phyloP scores from a whole-genome alignment of 2,113 vertebrate species.

The Pollachius pollachius region DNA sequence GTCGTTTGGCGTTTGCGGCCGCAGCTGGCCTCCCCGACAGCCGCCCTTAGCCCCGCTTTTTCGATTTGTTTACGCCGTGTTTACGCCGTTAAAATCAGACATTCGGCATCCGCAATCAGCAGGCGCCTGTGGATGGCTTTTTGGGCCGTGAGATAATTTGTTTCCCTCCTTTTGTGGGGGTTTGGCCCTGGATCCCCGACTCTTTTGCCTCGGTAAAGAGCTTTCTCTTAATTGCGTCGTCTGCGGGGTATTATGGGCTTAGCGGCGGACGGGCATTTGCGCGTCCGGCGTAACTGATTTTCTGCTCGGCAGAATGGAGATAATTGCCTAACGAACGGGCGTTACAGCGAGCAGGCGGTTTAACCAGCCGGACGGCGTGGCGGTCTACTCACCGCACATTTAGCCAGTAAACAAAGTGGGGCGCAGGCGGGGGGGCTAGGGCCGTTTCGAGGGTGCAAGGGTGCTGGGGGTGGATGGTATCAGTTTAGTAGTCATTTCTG shows the following conservation, averaged over 20 bases:
- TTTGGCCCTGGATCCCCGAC: slow-evolving; percentile 36
- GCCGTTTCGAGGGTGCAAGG: not conserved
- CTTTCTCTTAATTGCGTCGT: slow-evolving; percentile 64
- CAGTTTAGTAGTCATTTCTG: slow-evolving; percentile 23
- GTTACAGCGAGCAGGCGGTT: slow-evolving; percentile 50
- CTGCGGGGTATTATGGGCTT: slow-evolving; percentile 58
- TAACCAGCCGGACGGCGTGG: slow-evolving; percentile 18
- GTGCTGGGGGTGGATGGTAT: slow-evolving; percentile 7
- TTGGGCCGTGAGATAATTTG: slow-evolving; percentile 20
- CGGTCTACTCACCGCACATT: slow-evolving; percentile 35
- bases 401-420: slow-evolving; percentile 44
- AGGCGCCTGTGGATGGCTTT: slow-evolving; percentile 60
- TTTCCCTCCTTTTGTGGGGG: slow-evolving; percentile 30
- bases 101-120: slow-evolving; percentile 61
- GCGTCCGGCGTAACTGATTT: slow-evolving; percentile 52
- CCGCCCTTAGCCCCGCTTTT: slow-evolving; percentile 37
- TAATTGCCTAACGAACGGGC: slow-evolving; percentile 69
- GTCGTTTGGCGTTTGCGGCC: slow-evolving; percentile 13
- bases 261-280: slow-evolving; percentile 39
- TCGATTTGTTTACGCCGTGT: slow-evolving; percentile 7
- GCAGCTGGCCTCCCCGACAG: slow-evolving; percentile 6
- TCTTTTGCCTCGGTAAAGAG: slow-evolving; percentile 50
- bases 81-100: slow-evolving; percentile 54
- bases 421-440: too few relatives aligned
- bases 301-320: slow-evolving; percentile 64